Conservation (phyloP, 2,888 invertebrate species). For the Malthinus flaveolus region DNA sequence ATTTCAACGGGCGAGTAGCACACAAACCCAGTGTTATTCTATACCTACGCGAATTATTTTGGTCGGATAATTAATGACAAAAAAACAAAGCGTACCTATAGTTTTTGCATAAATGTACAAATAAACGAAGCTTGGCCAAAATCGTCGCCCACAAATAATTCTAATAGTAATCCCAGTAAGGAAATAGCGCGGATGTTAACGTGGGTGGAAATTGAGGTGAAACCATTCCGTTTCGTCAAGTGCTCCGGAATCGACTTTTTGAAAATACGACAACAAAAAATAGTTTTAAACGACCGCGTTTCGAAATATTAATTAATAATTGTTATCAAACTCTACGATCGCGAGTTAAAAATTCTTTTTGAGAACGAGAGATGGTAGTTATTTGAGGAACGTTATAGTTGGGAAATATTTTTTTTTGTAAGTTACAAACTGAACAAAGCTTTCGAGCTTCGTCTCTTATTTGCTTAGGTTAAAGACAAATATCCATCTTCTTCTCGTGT, state of each 20-base stretch:
- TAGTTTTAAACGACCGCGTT: background rate
- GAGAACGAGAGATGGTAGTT: slow-evolving; percentile 6
- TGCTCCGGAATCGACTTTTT: background rate
- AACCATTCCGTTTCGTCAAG: background rate
- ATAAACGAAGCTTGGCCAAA: no score
- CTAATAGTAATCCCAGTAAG: slow-evolving; percentile 15
- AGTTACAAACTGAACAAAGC: slow-evolving; percentile 1
- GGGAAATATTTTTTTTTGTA: slow-evolving; percentile 1
- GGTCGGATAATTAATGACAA: no score
- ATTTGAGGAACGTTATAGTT: slow-evolving; percentile 10
- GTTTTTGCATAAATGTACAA: no score
- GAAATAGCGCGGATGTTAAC: slow-evolving; percentile 20
- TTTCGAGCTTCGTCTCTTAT: slow-evolving; percentile 9
- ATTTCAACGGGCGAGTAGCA: slow-evolving; percentile 9
- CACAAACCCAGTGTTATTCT: slow-evolving; percentile 3
- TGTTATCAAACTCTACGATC: no score
- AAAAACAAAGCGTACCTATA: no score
- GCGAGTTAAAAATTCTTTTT: background rate
- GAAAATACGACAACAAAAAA: background rate
- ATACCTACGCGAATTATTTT: no score
- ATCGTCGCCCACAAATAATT: background rate
- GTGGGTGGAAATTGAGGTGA: slow-evolving; percentile 17
- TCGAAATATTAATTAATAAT: no score
- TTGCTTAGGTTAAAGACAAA: slow-evolving; percentile 10
- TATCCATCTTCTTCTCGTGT: slow-evolving; percentile 14